A percentile compares a stretch with the other conserved stretches of the same genome.
Conservation (phyloP, 2,888 invertebrate species). For the Dicyrtoma fusca region DNA sequence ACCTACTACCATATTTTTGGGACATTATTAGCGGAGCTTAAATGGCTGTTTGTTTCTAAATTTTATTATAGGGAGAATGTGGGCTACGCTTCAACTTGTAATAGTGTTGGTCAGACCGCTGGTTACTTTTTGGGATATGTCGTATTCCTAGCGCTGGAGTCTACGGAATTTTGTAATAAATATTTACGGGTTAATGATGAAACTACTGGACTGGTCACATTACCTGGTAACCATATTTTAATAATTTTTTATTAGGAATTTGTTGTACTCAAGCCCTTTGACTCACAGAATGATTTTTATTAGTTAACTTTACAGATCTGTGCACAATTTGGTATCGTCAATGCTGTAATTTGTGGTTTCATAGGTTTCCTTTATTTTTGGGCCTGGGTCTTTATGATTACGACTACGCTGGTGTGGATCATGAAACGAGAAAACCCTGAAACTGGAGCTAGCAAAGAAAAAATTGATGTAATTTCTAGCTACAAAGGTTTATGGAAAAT, state of each 20-base stretch:
- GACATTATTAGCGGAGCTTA: too few species aligned
- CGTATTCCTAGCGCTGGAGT: slow-evolving; percentile 93
- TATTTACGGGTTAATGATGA: slow-evolving; percentile 77
- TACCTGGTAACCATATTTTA: slow-evolving; percentile 65
- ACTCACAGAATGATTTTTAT: too few species aligned
- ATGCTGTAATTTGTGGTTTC: slow-evolving; percentile 19
- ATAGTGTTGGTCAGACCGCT: slow-evolving; percentile 97
- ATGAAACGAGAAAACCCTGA: slow-evolving; percentile 77
- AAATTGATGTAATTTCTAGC: slow-evolving; percentile 68
- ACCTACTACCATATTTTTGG: too few species aligned
- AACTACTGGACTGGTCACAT: slow-evolving; percentile 72
- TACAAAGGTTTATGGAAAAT: slow-evolving; percentile 83
- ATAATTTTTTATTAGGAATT: too few species aligned
- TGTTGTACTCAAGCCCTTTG: too few species aligned
- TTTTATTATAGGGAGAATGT: slow-evolving; percentile 77
- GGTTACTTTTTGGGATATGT: slow-evolving; percentile 97
- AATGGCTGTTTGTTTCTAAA: neutral
- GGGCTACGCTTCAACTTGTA: slow-evolving; percentile 98
- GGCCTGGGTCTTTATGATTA: slow-evolving; percentile 87
- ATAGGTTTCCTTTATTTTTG: slow-evolving; percentile 88
- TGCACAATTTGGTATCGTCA: neutral
- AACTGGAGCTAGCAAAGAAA: slow-evolving; percentile 61
- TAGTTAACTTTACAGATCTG: neutral
- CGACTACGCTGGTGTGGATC: slow-evolving; percentile 85
- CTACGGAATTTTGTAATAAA: slow-evolving; percentile 91